Evolutionary conservation across 2,888 invertebrate species (phyloP).

Genomic region (Caenorhabditis sp.): DNA sequence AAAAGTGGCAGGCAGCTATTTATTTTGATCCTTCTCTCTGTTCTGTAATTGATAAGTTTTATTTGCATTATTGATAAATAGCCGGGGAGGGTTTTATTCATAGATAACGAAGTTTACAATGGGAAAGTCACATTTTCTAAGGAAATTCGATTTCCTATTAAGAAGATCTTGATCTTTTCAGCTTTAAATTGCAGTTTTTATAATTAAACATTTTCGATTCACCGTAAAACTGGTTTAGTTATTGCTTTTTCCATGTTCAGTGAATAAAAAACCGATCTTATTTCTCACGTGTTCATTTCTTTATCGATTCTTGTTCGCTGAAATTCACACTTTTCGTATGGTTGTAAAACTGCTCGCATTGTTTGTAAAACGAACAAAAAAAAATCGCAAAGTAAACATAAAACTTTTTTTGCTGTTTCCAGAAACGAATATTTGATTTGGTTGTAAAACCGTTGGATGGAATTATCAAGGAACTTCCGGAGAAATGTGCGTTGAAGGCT

Average conservation of each 20-base stretch:
- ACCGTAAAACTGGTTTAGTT: too few relatives aligned
- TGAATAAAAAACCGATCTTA: neutral
- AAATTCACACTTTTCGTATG: neutral
- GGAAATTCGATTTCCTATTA: too few relatives aligned
- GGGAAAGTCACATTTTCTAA: too few relatives aligned
- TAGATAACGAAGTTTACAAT: too few relatives aligned
- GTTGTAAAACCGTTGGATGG: slow-evolving; percentile 49
- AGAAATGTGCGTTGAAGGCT: slow-evolving; percentile 38
- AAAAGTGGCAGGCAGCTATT: neutral
- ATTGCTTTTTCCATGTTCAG: too few relatives aligned
- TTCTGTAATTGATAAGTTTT: neutral
- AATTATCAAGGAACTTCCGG: slow-evolving; percentile 40
- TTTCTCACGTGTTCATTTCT: neutral
- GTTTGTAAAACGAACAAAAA: neutral
- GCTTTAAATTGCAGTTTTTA: too few relatives aligned
- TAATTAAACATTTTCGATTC: too few relatives aligned
- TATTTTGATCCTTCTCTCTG: neutral
- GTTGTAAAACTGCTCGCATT: neutral
- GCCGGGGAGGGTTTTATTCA: too few relatives aligned
- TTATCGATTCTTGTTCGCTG: neutral
- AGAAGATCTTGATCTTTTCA: too few relatives aligned
- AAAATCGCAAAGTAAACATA: neutral
- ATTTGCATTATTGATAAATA: too few relatives aligned
- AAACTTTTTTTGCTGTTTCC: slow-evolving; percentile 6
- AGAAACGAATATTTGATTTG: slow-evolving; percentile 38